These are phyloP conservation scores for Cepphus grylle DNA, from an alignment of 2,113 vertebrate species.

Conservation along the genomic window DNA sequence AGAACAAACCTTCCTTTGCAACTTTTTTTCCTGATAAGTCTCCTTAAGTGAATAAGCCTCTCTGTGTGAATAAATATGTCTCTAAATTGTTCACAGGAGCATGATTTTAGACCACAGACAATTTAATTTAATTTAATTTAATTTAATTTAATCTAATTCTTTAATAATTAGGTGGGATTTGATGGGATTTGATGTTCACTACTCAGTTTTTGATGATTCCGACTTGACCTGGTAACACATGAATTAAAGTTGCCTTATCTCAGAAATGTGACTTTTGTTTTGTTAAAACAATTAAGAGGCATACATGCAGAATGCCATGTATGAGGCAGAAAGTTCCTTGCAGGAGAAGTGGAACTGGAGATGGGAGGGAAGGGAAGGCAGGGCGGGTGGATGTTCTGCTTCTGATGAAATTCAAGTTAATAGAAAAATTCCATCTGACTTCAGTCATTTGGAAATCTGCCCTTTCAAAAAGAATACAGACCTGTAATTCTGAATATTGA, in stretches of 20 bases:
- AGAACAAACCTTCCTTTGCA: background rate
- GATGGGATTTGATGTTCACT: background rate
- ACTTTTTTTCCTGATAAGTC: background rate
- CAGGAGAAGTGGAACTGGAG: background rate
- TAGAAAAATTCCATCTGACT: background rate
- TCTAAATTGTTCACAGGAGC: background rate
- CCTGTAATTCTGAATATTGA: background rate
- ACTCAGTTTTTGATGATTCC: background rate
- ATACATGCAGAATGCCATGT: background rate
- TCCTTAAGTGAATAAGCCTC: background rate
- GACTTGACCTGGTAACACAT: background rate
- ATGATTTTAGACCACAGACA: background rate
- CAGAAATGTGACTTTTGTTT: background rate
- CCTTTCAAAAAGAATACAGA: background rate
- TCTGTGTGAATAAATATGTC: background rate
- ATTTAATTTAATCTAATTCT: background rate
- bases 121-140: background rate
- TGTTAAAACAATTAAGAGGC: background rate
- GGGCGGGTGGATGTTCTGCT: background rate
- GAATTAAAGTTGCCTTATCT: background rate
- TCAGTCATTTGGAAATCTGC: background rate
- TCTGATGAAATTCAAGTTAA: background rate
- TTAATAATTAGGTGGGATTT: background rate
- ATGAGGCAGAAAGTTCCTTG: background rate
- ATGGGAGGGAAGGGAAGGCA: accelerated